phyloP scores from a whole-genome alignment of 2,113 vertebrate species.

The Notiomystis cincta region DNA sequence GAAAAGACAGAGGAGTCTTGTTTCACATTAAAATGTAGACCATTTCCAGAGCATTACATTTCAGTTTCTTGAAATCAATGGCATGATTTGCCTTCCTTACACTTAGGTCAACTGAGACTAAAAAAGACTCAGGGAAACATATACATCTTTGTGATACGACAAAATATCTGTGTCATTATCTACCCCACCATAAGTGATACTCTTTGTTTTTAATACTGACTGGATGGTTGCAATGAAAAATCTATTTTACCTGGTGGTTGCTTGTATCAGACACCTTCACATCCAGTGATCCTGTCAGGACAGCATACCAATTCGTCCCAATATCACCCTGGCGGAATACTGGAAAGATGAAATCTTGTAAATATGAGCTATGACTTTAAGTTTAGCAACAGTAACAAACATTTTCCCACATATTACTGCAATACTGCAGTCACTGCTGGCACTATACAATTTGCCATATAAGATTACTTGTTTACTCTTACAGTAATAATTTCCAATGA shows the following conservation, averaged over 20 bases:
- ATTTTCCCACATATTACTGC: not conserved
- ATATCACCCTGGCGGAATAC: constrained; percentile 98
- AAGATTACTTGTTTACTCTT: not conserved
- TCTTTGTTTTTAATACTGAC: not conserved
- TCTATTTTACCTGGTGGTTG: constrained; percentile 85
- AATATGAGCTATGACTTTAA: not conserved
- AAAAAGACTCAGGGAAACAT: not conserved
- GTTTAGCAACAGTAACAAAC: not conserved
- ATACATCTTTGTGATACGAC: not conserved
- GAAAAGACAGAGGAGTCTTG: not conserved
- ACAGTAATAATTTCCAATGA: not conserved
- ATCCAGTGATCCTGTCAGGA: constrained; percentile 93
- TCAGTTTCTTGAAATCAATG: not conserved
- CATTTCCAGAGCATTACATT: not conserved
- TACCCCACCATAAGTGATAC: not conserved
- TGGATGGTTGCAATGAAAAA: not conserved
- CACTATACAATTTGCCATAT: not conserved
- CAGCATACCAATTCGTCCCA: constrained; percentile 95
- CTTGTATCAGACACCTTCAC: constrained; percentile 96
- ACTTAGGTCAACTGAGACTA: not conserved
- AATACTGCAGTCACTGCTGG: not conserved
- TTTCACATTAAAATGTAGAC: not conserved
- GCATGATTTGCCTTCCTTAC: not conserved
- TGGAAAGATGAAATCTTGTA: constrained; percentile 60
- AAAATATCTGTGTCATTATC: not conserved